Conservation (phyloP, 2,113 vertebrate species). For the Cnemophilus loriae region DNA sequence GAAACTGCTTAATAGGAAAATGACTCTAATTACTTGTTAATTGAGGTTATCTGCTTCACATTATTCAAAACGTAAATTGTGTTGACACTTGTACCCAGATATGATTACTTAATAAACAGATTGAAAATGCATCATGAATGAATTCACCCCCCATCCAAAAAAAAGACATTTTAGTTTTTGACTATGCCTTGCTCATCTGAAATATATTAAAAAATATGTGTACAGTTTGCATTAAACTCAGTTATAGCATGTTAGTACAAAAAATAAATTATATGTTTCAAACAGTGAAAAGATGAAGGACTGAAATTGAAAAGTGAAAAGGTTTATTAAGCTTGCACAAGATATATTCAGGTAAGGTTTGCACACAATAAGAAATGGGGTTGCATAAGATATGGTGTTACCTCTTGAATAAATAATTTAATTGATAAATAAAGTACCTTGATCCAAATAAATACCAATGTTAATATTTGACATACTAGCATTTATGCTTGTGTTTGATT, state of each 20-base stretch:
- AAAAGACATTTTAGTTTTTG: constrained; percentile 6
- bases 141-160: not conserved
- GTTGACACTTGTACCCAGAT: constrained; percentile 64
- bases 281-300: not conserved
- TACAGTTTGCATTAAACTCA: not conserved
- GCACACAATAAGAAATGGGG: not conserved
- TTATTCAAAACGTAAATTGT: constrained; percentile 67
- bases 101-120: constrained; percentile 68
- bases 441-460: not conserved
- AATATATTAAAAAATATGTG: not conserved
- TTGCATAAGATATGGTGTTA: not conserved
- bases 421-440: not conserved
- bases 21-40: constrained; percentile 66
- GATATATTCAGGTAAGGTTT: not conserved
- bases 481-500: not conserved
- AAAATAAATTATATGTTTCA: not conserved
- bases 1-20: constrained; percentile 65
- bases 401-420: not conserved
- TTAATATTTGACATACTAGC: not conserved
- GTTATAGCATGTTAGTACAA: not conserved
- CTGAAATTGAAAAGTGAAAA: not conserved
- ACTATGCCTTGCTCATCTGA: not conserved
- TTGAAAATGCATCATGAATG: constrained; percentile 32
- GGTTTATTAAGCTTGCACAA: not conserved
- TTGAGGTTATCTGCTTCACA: constrained; percentile 65